Evolutionary conservation across 2,797 vertebrate genomes (phyloP), one percentile per base, ranked within the genome.

Genomic region (Cyclopterus lumpus): DNA sequence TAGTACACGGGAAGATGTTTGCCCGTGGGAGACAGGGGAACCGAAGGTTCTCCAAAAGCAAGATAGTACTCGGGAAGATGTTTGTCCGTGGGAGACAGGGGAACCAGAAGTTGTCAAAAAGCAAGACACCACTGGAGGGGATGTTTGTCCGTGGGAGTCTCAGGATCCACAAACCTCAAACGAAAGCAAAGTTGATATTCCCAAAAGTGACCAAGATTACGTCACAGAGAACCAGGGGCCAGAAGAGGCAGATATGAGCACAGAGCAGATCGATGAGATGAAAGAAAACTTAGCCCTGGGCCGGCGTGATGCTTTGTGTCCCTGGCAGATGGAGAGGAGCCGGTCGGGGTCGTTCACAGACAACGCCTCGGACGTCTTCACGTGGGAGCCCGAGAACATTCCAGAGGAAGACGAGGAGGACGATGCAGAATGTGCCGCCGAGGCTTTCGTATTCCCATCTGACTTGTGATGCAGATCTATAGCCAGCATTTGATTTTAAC

Each of bases 351-450:
- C 83, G 22, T 86, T 91, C 24, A 68, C 94, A 46, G 88, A 94
- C 55, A 93, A 91, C 44, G 42, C 65, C 20, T 89, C 91, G 0
- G 92, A 94, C 2, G 86, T 95, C 70, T 94, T 95, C 55, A 94
- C 94, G 4, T 95, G 94, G 94, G 94, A 96, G 62, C 90, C 93
- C 16, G 93, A 94, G 72, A 92, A 93, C 24, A 95, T 95, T 74
- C 94, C 91, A 18, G 94, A 95, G 58, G 95, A 93, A 67, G 88
- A 91, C 61, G 90, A 93, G 63, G 89, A 91, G 5, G 92, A 84
- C 10, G 94, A 95, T 77, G 94, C 94, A 63, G 95, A 95, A 87
- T 93, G 83, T 68, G 95, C 94, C 15, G 95, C 94, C 2, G 95
- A 96, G 79, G 94, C 94, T 55, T 86, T 95, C 12, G 81, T 94